Evolutionary conservation across 2,797 vertebrate species (phyloP).

Genomic region (Rhabdophis nuchalis): DNA sequence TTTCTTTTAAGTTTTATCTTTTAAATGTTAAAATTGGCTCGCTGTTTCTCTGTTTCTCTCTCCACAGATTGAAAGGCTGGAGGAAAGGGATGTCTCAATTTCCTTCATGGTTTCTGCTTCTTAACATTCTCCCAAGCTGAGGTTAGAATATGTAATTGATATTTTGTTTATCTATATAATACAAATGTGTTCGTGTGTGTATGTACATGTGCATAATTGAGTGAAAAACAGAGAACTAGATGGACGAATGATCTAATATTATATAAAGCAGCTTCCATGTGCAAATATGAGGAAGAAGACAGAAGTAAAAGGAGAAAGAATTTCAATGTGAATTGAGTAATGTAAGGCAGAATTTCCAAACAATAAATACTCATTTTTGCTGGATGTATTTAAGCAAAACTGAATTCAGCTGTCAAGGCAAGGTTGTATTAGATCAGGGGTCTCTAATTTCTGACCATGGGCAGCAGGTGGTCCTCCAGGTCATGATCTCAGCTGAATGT

Average conservation of each 20-base stretch:
- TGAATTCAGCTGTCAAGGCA: neutral
- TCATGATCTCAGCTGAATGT: neutral
- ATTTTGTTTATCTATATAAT: neutral
- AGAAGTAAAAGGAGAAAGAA: neutral
- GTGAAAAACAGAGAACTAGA: neutral
- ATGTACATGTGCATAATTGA: neutral
- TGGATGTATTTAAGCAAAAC: neutral
- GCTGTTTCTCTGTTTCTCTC: neutral
- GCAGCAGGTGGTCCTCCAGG: neutral
- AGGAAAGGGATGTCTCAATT: neutral
- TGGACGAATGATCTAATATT: neutral
- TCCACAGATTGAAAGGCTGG: neutral
- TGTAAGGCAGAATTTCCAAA: neutral
- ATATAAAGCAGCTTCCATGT: neutral
- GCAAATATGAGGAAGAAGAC: neutral
- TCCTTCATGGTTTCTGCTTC: neutral
- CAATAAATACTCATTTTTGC: neutral
- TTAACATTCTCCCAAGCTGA: neutral
- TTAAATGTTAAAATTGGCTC: neutral
- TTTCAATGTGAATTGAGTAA: neutral
- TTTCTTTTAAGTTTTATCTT: neutral
- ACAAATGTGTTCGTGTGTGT: neutral
- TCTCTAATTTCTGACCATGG: neutral
- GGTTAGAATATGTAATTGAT: neutral
- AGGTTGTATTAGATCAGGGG: neutral